A percentile compares a stretch with the other conserved stretches of the same genome.
These are phyloP conservation scores for Lanius ludovicianus DNA, from an alignment of 2,113 vertebrate genomes.

Conservation along the genomic window DNA sequence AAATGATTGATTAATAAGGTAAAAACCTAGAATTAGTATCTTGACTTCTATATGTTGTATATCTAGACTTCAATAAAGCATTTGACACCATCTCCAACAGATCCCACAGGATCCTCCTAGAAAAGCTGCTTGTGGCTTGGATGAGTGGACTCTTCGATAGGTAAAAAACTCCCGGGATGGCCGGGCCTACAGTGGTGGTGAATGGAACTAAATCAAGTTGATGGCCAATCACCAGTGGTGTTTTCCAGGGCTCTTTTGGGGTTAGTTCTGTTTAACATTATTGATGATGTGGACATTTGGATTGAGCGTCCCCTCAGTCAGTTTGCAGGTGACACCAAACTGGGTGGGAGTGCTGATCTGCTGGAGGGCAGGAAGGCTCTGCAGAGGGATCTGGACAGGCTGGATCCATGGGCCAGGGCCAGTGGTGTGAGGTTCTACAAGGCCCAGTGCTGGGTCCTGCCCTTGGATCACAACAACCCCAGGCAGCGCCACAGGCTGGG, in stretches of 20 bases:
- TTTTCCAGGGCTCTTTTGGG: neutral
- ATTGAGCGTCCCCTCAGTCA: accelerated
- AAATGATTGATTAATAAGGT: neutral
- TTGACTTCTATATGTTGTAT: neutral
- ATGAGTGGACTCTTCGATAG: accelerated
- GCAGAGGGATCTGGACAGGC: neutral
- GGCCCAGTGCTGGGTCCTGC: neutral
- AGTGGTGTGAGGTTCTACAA: neutral
- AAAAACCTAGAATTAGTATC: neutral
- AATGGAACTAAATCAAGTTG: neutral
- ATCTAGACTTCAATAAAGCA: neutral
- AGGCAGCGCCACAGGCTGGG: neutral
- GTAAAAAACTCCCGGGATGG: neutral
- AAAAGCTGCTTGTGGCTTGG: neutral
- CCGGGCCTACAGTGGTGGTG: accelerated
- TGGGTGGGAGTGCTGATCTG: neutral
- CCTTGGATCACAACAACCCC: neutral
- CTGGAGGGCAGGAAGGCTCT: neutral
- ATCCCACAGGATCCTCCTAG: neutral
- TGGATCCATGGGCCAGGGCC: neutral
- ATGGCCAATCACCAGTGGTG: neutral
- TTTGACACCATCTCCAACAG: neutral
- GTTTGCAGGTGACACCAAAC: accelerated
- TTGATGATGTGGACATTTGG: no score
- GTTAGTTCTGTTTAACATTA: neutral